Evolutionary conservation across 2,888 invertebrate genomes (phyloP), one percentile per base, ranked within the genome.

Genomic region (Nymphalis polychloros): DNA sequence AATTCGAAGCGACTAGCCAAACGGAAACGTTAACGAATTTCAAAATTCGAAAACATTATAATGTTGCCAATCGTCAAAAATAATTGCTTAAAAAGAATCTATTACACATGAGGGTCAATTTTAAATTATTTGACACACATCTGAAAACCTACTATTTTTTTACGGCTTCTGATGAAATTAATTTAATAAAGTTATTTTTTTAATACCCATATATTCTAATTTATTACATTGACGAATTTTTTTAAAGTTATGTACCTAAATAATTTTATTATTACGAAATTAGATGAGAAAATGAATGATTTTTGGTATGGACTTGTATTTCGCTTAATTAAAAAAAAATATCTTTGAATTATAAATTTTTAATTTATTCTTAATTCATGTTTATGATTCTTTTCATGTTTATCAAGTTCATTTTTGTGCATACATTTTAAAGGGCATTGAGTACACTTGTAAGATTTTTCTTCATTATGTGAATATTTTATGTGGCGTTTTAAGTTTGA

Each of bases 401-500:
- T 83, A 50, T 84, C 80, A 20, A 84, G 79, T 50, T 85, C 85
- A 3, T 63, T 70, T 72, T 84, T 85, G 59, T 80, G 80, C 1
- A 73, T 70, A 67, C 86, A 90, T 63, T 81, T 82, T 0, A 73
- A 76, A 5, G 80, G 73, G 62, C 90, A 89, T 13, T 72, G 64
- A 2, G 75, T 70, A 62, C 89, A 89, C 0, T 74, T 63, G 46
- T 80, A 81, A 3, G 74, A 71, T 74, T 83, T 82, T 19, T 79
- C 75, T 19, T 76, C 76, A 17, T 76, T 79, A 64, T 90, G 90
- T 19, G 82, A 77, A 6, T 81, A 79, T 66, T 78, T 83, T 71
- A 90, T 79, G 69, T 93, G 93, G n/a, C 92, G 79, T 65, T 86
- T 89, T 4, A 93, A 79, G 69, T 93, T 90, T 0, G 90, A 88